Base-by-base conservation (phyloP, 2,888 invertebrate species). In the Doris montereyensis region DNA sequence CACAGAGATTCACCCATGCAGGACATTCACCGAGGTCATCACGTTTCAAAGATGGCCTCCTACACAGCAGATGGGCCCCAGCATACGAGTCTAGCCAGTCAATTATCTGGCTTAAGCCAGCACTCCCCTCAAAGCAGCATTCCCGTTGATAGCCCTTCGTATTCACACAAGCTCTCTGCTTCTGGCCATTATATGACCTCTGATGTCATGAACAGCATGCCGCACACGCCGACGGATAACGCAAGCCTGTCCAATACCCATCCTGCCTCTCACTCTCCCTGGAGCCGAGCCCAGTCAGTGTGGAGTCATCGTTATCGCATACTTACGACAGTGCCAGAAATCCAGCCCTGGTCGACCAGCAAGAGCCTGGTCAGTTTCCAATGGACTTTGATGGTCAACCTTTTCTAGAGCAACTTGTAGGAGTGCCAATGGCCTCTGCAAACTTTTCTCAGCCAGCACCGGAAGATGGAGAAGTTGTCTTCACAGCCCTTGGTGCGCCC, bases 381-480 rank as follows among this genome's bases (percentile, higher is more conserved):
- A 62, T 79, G 52, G 79, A 79, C 70, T 79, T 79, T 68, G 26
- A 35, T 17, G 76, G 71, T 26, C 81, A 81, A 35, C 83, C 84
- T 60, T 84, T 83, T 75, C 76, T 84, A 78, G 84, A 84, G 26
- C 82, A 83, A 68, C 78, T 84, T 32, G 81, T 78, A 17, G 72
- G n/a, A 3, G 26, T 75, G 60, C 65, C 71, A n/a, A 57, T 82
- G 13, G 74, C 52, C 1, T 35, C 79, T 24, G 24, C 52, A 30
- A 71, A 72, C 17, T 71, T 41, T 34, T 13, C 62, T n/a, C 78
- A 73, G 26, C 21, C 52, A 0, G 68, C 68, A 17, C 24, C 21
- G 13, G 76, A 76, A 21, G 71, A 62, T 62, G 79, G 79, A 65
- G 79, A 79, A 62, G 52, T 5, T 5, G 67, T 78, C 17, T 35